Evolutionary conservation across 1,140 invertebrate genomes (phyloP), one percentile per base, ranked within the genome.

Genomic region (Drosophila leontia): DNA sequence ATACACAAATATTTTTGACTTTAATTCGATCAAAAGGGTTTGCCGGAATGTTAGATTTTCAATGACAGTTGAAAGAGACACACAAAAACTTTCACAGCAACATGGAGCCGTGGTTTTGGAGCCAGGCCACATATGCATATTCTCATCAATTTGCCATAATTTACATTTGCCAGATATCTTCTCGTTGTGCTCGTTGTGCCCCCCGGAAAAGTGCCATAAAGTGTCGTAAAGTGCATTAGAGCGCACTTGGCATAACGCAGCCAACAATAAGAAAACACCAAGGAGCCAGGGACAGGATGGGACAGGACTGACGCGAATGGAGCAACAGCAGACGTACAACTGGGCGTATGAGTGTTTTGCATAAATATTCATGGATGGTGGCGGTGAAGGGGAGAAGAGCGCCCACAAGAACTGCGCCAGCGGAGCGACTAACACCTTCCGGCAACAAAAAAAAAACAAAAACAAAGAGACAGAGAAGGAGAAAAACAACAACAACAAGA

Each of bases 201-300:
- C 29, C 26, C 42, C 37, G 55, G 60, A 65, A 80, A 87, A 62
- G 71, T 61, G 85, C 68, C 81, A 88, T 90, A 88, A 90, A 88
- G 85, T 90, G 85, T 88, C 85, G 78, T 88, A 90, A 90, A 88
- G 85, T 88, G 85, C 85, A 88, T 88, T 88, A 90, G 81, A 90
- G 85, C 85, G 71, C 85, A 88, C 86, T 88, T 91, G 85, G 80
- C 84, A 75, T 67, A 87, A 70, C 71, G 70, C 53, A 56, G 57
- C 48, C 48, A 68, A 64, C 60, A 76, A 63, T 35, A 84, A 65
- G 58, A 69, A 75, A 61, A 65, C 51, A 60, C 41, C 15, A 41
- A 75, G 69, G 47, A 72, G 37, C 15, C 32, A 7, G 48, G 53
- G 42, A 51, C 29, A 23, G 37, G 41, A 32, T 15, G 11, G 37